phyloP scores from a whole-genome alignment of 1,140 invertebrate genomes.

The Chymomyza costata region DNA sequence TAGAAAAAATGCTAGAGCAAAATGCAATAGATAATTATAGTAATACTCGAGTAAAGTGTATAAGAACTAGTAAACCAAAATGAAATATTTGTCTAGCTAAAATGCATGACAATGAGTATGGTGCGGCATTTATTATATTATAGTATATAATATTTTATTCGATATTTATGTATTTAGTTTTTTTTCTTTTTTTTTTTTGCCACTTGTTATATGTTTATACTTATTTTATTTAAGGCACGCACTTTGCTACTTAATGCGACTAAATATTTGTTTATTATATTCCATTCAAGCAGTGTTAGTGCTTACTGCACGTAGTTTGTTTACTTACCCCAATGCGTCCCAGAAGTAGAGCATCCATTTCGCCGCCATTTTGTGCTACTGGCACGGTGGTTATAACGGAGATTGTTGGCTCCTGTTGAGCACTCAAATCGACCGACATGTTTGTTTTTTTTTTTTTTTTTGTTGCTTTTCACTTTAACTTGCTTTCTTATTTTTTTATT shows the following conservation, averaged over 20 bases:
- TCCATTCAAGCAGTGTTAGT: constrained; percentile 18
- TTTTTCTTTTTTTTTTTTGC: no score
- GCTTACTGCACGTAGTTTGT: constrained; percentile 25
- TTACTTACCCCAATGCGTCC: constrained; percentile 83
- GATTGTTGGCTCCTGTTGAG: constrained; percentile 65
- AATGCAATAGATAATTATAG: constrained; percentile 23
- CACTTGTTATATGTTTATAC: no score
- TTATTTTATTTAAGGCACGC: constrained; percentile 16
- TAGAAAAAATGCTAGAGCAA: constrained; percentile 23
- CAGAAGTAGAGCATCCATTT: constrained; percentile 85
- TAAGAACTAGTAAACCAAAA: constrained; percentile 32
- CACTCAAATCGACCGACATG: constrained; percentile 71
- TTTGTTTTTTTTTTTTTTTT: constrained; percentile 7
- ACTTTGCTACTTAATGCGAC: constrained; percentile 57
- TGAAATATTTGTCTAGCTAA: constrained; percentile 62
- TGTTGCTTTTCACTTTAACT: constrained; percentile 3
- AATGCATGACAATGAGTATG: constrained; percentile 53
- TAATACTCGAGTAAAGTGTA: no score
- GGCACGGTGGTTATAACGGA: constrained; percentile 75
- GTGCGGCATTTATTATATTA: no score
- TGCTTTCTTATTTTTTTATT: neutral
- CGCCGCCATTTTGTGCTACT: constrained; percentile 78
- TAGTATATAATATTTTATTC: no score
- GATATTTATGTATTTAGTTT: no score
- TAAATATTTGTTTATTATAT: constrained; percentile 38